Evolutionary conservation across 2,888 invertebrate species (phyloP), one percentile per base, ranked within the genome.

Genomic region (Eubasilissa splendida): DNA sequence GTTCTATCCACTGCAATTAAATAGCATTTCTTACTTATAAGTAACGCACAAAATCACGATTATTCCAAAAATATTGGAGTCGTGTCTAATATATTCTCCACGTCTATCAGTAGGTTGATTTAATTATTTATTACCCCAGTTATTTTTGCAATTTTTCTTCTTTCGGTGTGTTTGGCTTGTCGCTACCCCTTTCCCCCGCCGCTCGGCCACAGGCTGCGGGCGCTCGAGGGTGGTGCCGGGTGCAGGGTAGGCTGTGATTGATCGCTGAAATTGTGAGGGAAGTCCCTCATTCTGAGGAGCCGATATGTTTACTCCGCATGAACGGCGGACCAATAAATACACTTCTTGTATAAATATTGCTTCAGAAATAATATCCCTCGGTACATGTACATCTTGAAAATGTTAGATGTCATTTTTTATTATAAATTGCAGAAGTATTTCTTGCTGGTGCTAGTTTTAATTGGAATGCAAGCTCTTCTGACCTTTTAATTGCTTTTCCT

Each of bases 241-340:
- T 22, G 71, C 11, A 63, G 68, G 71, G 71, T 9, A 31, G 68
- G 50, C 2, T n/a, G 71, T 73, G 71, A 73, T 73, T 73, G 71
- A 73, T 73, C 58, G 71, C 22, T 31, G 71, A 73, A n/a, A n/a
- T 5, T 7, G 22, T 22, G 42, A 56, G 58, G 71, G 71, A 73
- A 73, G 71, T 73, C 42, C n/a, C 68, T 73, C 54, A 56, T 54
- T 31, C 31, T 31, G 58, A 56, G 33, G 71, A 56, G 50, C 54
- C 33, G 71, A 73, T 73, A 56, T 73, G 71, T 73, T 73, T 73
- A n/a, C 71, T 31, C 7, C 22, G 8, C 14, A 9, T 14, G 52
- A 50, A 14, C 54, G 14, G 71, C 71, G 11, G 54, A n/a, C 71
- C 71, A 73, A 73, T 73, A 73, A 73, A 73, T 31, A 58, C 58